Base-by-base conservation (phyloP, 2,797 vertebrate genomes). In the Takifugu ocellatus region DNA sequence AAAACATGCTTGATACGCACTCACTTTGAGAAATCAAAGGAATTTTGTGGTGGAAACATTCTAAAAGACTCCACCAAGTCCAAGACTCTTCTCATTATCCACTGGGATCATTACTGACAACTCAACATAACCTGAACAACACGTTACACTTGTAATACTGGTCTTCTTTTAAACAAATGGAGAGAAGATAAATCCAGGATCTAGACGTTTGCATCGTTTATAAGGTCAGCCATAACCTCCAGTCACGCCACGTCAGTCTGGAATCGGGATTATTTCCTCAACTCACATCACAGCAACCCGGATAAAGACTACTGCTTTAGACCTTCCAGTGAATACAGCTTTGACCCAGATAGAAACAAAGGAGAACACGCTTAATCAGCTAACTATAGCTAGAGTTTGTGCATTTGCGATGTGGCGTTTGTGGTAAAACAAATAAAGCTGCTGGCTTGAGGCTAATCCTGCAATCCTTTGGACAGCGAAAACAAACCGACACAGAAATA, bases 221-320 rank as follows among this genome's bases (percentile, higher is more conserved):
- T 31, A 68, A 27, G 56, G 63, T 62, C 58, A 59, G 36, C 59
- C 29, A 33, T 2, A 21, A 71, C 61, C 63, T 74, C 21, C 24
- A 50, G 61, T 62, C 50, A 24, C 27, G 74, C 77, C 70, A 64
- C 54, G 47, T 56, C 54, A 27, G 63, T 67, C 53, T 49, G 25
- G 56, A 42, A 62, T 68, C 25, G 33, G 53, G 25, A 10, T 54
- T 24, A 65, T 59, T 66, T 59, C 58, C 21, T 16, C 21, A 52
- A 53, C 25, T 49, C 1, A 1, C 48, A 10, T 45, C 12, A 49
- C 29, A 49, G 2, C 51, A 39, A 39, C 3, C 33, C 9, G 33
- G 8, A 2, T 11, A 8, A 33, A 33, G 33, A 33, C 10, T 9
- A 2, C 33, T 46, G 14, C 16, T 51, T 26, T 7, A 11, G 45